A percentile compares a stretch with the other conserved stretches of the same genome.
These are phyloP conservation scores for Meriones psammophilus DNA, from an alignment of 2,797 vertebrate genomes.

Conservation along the genomic window DNA sequence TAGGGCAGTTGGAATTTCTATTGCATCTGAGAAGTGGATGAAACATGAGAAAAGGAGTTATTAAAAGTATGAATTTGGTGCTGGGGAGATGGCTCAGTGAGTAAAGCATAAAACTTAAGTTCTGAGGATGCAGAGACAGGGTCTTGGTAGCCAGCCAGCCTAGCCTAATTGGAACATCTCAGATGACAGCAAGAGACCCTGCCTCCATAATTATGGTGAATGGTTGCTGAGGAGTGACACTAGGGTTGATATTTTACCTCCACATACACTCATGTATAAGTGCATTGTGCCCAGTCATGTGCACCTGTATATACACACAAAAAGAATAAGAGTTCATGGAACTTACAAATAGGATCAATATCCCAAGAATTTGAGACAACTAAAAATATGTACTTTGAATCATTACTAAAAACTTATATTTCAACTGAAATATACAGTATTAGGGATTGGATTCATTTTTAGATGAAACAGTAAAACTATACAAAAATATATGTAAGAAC, in stretches of 20 bases:
- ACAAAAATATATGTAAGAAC: background rate
- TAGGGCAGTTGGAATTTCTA: background rate
- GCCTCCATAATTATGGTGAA: background rate
- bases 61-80: background rate
- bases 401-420: conserved; percentile 5
- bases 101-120: background rate
- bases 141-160: no score
- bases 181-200: background rate
- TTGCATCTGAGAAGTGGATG: background rate
- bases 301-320: background rate
- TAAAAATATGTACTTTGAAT: conserved; percentile 42
- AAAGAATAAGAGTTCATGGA: background rate
- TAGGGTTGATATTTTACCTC: background rate
- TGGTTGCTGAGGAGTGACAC: background rate
- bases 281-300: background rate
- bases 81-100: no score
- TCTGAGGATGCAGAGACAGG: background rate
- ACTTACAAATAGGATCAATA: background rate
- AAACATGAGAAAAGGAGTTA: background rate
- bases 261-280: no score
- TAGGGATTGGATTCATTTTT: background rate
- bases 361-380: conserved; percentile 35
- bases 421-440: background rate
- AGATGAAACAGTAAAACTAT: background rate
- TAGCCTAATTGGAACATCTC: background rate